phyloP scores from a whole-genome alignment of 2,888 invertebrate species.

The Sturmia bella region DNA sequence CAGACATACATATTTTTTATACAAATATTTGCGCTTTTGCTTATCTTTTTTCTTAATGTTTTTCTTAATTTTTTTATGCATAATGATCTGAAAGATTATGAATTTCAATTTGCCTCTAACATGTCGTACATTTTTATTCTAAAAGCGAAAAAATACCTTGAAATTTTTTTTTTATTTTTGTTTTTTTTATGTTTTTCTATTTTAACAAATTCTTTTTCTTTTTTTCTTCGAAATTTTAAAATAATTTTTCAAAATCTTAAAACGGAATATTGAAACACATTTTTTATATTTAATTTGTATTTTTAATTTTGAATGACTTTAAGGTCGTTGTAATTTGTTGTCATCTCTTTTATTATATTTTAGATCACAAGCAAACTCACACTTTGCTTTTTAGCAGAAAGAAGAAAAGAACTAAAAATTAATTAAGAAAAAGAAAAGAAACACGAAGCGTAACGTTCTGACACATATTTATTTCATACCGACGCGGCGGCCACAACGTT shows the following conservation, averaged over 20 bases:
- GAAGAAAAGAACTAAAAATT: neutral
- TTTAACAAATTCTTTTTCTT: conserved; percentile 21
- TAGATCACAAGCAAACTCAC: conserved; percentile 20
- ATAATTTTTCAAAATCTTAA: conserved; percentile 3
- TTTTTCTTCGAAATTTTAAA: conserved; percentile 22
- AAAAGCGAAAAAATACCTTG: conserved; percentile 41
- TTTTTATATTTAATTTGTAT: conserved; percentile 32
- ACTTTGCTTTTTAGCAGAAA: conserved; percentile 4
- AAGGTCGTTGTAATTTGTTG: conserved; percentile 60
- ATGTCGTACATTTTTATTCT: conserved; percentile 34
- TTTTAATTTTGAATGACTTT: conserved; percentile 54
- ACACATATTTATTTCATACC: conserved; percentile 46
- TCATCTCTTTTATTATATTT: neutral
- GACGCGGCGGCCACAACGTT: conserved; percentile 66
- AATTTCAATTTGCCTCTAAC: conserved; percentile 49
- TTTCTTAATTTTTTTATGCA: conserved; percentile 2
- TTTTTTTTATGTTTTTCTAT: conserved; percentile 27
- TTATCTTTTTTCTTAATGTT: neutral
- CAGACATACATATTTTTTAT: conserved; percentile 20
- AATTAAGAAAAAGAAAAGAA: conserved; percentile 33
- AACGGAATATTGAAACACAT: conserved; percentile 27
- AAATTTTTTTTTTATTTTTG: conserved; percentile 27
- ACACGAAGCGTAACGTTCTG: conserved; percentile 59
- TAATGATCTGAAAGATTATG: conserved; percentile 30
- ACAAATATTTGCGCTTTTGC: conserved; percentile 1